phyloP scores from a whole-genome alignment of 2,888 invertebrate species.

The Brachypalpus laphriformis region DNA sequence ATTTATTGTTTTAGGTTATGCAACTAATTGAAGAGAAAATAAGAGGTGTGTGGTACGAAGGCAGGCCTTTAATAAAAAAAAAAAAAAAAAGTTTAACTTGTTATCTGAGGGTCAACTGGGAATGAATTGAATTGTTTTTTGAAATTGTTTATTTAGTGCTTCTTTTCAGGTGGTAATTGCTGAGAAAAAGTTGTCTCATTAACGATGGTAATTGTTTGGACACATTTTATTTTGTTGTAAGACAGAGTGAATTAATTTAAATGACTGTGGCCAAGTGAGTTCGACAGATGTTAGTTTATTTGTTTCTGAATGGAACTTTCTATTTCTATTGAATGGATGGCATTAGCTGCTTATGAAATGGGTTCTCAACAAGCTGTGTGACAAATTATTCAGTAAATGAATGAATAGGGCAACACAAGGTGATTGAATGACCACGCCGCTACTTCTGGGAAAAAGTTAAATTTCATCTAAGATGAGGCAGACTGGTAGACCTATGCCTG shows the following conservation, averaged over 20 bases:
- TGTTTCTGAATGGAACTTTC: neutral
- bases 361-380: neutral
- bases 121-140: constrained; percentile 61
- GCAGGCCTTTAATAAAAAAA: constrained; percentile 16
- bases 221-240: neutral
- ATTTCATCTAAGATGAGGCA: no score
- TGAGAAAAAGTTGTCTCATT: constrained; percentile 30
- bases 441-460: no score
- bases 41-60: constrained; percentile 29
- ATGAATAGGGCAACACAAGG: neutral
- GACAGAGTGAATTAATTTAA: constrained; percentile 2
- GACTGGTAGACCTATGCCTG: no score
- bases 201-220: constrained; percentile 39
- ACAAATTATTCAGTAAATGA: neutral
- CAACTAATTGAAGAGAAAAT: constrained; percentile 54
- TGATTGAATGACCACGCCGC: no score
- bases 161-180: constrained; percentile 27
- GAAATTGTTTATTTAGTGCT: constrained; percentile 33
- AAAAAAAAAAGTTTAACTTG: constrained; percentile 41
- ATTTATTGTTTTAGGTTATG: constrained; percentile 49
- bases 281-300: neutral
- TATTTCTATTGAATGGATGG: neutral
- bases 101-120: constrained; percentile 59
- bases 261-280: constrained; percentile 13
- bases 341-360: neutral